Conservation (phyloP, 1,140 invertebrate genomes). For the Amyelois transitella region DNA sequence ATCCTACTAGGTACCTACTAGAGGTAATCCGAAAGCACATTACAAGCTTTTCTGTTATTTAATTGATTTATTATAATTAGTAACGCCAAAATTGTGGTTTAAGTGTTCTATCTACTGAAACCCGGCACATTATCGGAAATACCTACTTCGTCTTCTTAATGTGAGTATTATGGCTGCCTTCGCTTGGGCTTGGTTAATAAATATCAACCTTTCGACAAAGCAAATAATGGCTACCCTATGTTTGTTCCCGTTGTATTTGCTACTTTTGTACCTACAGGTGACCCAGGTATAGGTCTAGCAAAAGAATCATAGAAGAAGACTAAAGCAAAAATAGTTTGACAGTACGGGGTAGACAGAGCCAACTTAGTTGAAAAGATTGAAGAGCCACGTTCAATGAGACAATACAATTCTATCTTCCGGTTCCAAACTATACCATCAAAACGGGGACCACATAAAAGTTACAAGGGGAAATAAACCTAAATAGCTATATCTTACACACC, state of each 20-base stretch:
- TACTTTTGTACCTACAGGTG: not conserved
- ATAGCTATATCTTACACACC: slow-evolving; percentile 33
- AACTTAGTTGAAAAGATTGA: too few species aligned
- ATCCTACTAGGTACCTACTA: too few species aligned
- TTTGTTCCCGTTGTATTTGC: not conserved
- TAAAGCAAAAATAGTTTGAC: too few species aligned
- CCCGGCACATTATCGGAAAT: slow-evolving; percentile 32
- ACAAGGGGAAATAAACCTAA: slow-evolving; percentile 16
- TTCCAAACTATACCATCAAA: not conserved
- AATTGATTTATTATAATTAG: too few species aligned
- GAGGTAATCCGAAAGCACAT: too few species aligned
- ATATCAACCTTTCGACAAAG: slow-evolving; percentile 46
- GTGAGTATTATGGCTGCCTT: slow-evolving; percentile 32
- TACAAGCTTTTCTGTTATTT: too few species aligned
- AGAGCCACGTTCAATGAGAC: too few species aligned
- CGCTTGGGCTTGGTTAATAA: slow-evolving; percentile 42
- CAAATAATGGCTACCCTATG: slow-evolving; percentile 38
- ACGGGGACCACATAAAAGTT: not conserved
- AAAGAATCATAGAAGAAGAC: too few species aligned
- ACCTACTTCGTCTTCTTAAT: slow-evolving; percentile 47
- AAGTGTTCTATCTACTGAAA: not conserved
- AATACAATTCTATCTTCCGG: too few species aligned
- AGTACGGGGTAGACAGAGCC: too few species aligned
- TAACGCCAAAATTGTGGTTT: too few species aligned
- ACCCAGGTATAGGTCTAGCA: too few species aligned